Conservation (phyloP, 2,113 vertebrate species). For the Petaurus breviceps region DNA sequence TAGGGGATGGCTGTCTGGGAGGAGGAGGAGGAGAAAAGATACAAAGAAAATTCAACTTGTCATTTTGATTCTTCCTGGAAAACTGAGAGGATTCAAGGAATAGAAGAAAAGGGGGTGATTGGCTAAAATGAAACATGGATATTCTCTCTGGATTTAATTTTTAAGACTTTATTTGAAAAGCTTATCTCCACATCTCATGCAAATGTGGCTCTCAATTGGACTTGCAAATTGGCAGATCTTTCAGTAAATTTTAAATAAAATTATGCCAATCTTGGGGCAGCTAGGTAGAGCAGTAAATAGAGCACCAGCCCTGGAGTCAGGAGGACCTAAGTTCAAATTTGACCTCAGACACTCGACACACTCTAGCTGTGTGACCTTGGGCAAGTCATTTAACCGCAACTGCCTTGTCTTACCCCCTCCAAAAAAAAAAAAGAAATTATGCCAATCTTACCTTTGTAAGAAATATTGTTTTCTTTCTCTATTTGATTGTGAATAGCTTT, state of each 20-base stretch:
- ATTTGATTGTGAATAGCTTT: rapidly evolving
- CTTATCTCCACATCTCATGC: neutral
- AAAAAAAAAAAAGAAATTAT: slow-evolving; percentile 16
- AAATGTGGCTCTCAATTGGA: neutral
- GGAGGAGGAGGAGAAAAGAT: neutral
- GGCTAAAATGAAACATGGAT: neutral
- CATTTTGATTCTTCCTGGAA: neutral
- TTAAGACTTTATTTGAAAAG: neutral
- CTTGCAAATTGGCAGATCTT: neutral
- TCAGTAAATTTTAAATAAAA: neutral
- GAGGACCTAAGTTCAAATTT: too few species aligned
- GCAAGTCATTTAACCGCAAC: too few species aligned
- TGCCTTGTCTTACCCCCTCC: too few species aligned
- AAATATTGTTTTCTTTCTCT: rapidly evolving
- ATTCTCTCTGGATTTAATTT: neutral
- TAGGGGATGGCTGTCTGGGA: neutral
- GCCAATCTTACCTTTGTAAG: rapidly evolving
- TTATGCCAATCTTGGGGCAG: slow-evolving; percentile 47
- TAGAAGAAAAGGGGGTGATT: neutral
- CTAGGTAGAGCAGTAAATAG: too few species aligned
- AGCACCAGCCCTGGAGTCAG: too few species aligned
- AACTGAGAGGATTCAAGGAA: neutral
- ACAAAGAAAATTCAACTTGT: slow-evolving; percentile 11
- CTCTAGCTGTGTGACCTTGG: too few species aligned
- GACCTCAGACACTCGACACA: too few species aligned